phyloP scores from a whole-genome alignment of 2,113 vertebrate genomes.

The Aptenodytes patagonicus region DNA sequence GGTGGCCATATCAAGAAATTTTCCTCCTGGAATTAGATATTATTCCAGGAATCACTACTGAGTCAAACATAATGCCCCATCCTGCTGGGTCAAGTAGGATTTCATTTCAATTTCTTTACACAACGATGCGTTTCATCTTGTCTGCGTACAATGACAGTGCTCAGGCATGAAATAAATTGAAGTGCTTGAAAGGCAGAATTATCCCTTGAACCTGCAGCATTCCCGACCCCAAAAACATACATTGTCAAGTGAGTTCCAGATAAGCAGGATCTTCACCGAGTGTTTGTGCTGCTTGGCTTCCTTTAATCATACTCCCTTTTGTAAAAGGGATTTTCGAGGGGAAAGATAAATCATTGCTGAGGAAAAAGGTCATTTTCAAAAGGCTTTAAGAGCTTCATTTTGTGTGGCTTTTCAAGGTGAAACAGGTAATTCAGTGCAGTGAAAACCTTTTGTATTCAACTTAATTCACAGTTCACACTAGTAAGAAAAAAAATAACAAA shows the following conservation, averaged over 20 bases:
- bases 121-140: slow-evolving; percentile 94
- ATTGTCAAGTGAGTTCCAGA: slow-evolving; percentile 82
- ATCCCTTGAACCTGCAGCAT: slow-evolving; percentile 90
- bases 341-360: slow-evolving; percentile 91
- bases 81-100: slow-evolving; percentile 93
- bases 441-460: slow-evolving; percentile 77
- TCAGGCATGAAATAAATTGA: slow-evolving; percentile 93
- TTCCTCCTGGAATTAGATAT: slow-evolving; percentile 95
- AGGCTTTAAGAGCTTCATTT: slow-evolving; percentile 83
- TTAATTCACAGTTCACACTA: slow-evolving; percentile 75
- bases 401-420: slow-evolving; percentile 80
- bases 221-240: slow-evolving; percentile 83
- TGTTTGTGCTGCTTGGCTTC: slow-evolving; percentile 84
- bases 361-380: slow-evolving; percentile 84
- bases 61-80: slow-evolving; percentile 93
- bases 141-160: slow-evolving; percentile 87
- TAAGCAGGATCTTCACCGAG: slow-evolving; percentile 82
- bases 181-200: slow-evolving; percentile 93
- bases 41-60: slow-evolving; percentile 92
- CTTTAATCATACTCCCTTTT: slow-evolving; percentile 84
- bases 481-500: slow-evolving; percentile 62
- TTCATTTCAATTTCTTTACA: slow-evolving; percentile 99
- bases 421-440: slow-evolving; percentile 78
- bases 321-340: slow-evolving; percentile 81
- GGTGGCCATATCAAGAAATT: slow-evolving; percentile 93